These are phyloP conservation scores for Axea sp. DNA, from an alignment of 2,888 invertebrate species.

Conservation along the genomic window DNA sequence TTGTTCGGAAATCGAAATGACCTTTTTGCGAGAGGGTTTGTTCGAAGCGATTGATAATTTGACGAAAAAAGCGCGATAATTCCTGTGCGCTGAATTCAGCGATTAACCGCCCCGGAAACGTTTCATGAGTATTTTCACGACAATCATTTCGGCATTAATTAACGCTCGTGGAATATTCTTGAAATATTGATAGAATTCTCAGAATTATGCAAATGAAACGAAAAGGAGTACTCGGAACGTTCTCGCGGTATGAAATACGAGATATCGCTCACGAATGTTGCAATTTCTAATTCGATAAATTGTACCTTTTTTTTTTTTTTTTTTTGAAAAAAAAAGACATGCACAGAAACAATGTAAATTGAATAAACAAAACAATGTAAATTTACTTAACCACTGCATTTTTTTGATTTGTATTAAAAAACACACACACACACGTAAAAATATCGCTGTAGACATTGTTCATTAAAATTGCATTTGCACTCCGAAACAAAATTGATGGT, in stretches of 20 bases:
- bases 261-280: constrained; percentile 3
- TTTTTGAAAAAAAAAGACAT: too few relatives aligned
- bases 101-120: constrained; percentile 16
- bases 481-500: too few relatives aligned
- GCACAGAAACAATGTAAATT: too few relatives aligned
- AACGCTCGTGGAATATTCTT: constrained; percentile 20
- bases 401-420: too few relatives aligned
- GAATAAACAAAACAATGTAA: too few relatives aligned
- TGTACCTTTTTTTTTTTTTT: too few relatives aligned
- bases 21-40: constrained; percentile 19
- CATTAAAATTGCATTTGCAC: too few relatives aligned
- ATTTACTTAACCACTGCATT: too few relatives aligned
- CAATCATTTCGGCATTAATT: constrained; percentile 20
- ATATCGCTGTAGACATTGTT: too few relatives aligned
- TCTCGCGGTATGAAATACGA: constrained; percentile 15
- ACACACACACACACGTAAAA: too few relatives aligned
- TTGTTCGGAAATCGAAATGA: constrained; percentile 21
- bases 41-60: constrained; percentile 27
- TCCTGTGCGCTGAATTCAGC: constrained; percentile 8
- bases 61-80: constrained; percentile 24
- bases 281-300: too few relatives aligned
- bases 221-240: constrained; percentile 13
- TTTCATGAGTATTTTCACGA: constrained; percentile 14
- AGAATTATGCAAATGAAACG: constrained; percentile 41
- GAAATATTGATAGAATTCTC: constrained; percentile 41